Conservation (phyloP, 35 echinoderm and acorn worm species). For the Diadema setosum region DNA sequence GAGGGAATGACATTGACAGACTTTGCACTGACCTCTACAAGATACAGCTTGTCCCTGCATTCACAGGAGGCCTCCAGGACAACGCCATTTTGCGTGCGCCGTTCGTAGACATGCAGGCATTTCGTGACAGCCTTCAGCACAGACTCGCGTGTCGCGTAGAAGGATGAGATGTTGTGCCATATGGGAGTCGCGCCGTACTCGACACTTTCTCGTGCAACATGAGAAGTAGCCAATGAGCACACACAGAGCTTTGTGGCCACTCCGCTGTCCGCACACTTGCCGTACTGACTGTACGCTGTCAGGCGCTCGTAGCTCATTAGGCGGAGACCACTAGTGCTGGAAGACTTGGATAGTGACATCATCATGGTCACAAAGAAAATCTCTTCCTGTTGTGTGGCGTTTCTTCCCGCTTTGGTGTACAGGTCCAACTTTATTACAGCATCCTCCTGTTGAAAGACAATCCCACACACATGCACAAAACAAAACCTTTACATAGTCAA, state of each 20-base stretch:
- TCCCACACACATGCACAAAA: too few relatives aligned
- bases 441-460: conserved; percentile 15
- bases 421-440: conserved; percentile 7
- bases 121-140: background rate
- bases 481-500: too few relatives aligned
- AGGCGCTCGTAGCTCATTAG: conserved; percentile 19
- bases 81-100: background rate
- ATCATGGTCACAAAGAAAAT: conserved; percentile 1
- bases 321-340: background rate
- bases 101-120: conserved; percentile 8
- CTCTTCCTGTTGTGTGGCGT: background rate
- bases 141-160: background rate
- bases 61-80: background rate
- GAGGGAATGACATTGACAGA: background rate
- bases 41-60: background rate
- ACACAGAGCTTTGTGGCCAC: conserved; percentile 1
- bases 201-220: background rate
- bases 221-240: background rate
- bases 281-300: conserved; percentile 22
- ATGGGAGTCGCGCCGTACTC: background rate
- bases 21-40: background rate
- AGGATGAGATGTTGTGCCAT: background rate
- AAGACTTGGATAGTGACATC: background rate
- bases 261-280: conserved; percentile 10
- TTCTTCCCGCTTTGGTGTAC: background rate